Evolutionary conservation across 2,888 invertebrate genomes (phyloP).

Genomic region (Nomada hirtipes): DNA sequence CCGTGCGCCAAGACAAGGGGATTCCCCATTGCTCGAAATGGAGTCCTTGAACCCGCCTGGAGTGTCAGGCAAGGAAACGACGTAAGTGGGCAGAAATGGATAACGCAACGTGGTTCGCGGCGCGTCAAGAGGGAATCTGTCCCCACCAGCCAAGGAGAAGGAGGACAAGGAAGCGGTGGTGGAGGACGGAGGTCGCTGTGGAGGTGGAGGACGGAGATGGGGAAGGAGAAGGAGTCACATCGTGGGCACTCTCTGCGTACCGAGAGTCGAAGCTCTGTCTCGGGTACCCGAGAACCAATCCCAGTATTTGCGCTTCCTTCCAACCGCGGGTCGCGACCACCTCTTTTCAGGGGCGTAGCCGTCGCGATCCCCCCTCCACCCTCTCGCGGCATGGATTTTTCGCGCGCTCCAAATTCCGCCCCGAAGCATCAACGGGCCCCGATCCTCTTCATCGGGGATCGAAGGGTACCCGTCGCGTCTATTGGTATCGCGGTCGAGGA

Average conservation of each 20-base stretch:
- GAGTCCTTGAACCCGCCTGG: slow-evolving; percentile 57
- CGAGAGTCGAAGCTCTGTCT: slow-evolving; percentile 76
- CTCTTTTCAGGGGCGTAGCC: slow-evolving; percentile 83
- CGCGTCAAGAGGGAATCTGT: slow-evolving; percentile 76
- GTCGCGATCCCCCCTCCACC: slow-evolving; percentile 66
- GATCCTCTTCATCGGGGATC: slow-evolving; percentile 60
- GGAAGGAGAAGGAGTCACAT: slow-evolving; percentile 73
- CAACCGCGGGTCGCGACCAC: slow-evolving; percentile 81
- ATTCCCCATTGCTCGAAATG: slow-evolving; percentile 33
- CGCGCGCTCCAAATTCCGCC: slow-evolving; percentile 74
- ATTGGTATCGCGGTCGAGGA: slow-evolving; percentile 46
- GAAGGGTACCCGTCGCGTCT: slow-evolving; percentile 57
- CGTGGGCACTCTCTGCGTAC: slow-evolving; percentile 75
- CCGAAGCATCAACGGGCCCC: slow-evolving; percentile 52
- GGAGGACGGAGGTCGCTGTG: slow-evolving; percentile 52
- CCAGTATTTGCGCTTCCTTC: slow-evolving; percentile 82
- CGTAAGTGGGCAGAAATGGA: slow-evolving; percentile 73
- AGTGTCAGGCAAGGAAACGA: slow-evolving; percentile 59
- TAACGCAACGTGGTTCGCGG: slow-evolving; percentile 72
- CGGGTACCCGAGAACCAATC: slow-evolving; percentile 81
- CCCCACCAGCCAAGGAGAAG: slow-evolving; percentile 72
- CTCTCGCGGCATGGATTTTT: slow-evolving; percentile 75
- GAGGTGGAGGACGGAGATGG: slow-evolving; percentile 53
- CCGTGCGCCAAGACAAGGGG: slow-evolving; percentile 19
- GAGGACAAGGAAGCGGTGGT: slow-evolving; percentile 54